Evolutionary conservation across 1,140 invertebrate genomes (phyloP).

Genomic region (Calephelis nemesis): DNA sequence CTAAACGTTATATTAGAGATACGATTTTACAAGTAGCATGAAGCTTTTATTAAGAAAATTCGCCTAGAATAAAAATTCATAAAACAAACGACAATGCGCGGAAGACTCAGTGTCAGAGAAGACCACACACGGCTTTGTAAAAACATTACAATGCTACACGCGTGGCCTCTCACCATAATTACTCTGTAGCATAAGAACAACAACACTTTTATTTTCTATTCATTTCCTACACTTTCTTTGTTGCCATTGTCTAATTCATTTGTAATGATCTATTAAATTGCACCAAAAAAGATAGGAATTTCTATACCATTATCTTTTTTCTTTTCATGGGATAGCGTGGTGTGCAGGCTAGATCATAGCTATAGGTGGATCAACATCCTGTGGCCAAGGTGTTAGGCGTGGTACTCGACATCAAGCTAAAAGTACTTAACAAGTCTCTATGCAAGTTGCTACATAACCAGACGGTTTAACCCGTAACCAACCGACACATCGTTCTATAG

Average conservation of each 20-base stretch:
- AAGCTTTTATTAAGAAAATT: background rate
- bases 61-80: background rate
- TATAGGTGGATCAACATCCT: background rate
- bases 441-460: too few species aligned
- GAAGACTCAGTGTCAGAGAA: conserved; percentile 33
- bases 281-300: background rate
- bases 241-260: conserved; percentile 29
- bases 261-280: conserved; percentile 23
- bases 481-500: too few species aligned
- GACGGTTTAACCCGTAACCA: too few species aligned
- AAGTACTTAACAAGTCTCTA: too few species aligned
- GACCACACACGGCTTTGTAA: conserved; percentile 37
- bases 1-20: too few species aligned
- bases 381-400: too few species aligned
- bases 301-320: background rate
- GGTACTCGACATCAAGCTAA: too few species aligned
- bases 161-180: conserved; percentile 44
- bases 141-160: conserved; percentile 41
- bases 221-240: conserved; percentile 45
- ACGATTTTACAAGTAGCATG: too few species aligned
- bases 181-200: conserved; percentile 27
- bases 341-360: background rate
- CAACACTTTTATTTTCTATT: conserved; percentile 45
- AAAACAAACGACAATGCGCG: conserved; percentile 38
- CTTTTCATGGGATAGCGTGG: too few species aligned